A percentile compares a stretch with the other conserved stretches of the same genome.
Conservation (phyloP, 1,140 invertebrate species). For the Micrasema minimum region DNA sequence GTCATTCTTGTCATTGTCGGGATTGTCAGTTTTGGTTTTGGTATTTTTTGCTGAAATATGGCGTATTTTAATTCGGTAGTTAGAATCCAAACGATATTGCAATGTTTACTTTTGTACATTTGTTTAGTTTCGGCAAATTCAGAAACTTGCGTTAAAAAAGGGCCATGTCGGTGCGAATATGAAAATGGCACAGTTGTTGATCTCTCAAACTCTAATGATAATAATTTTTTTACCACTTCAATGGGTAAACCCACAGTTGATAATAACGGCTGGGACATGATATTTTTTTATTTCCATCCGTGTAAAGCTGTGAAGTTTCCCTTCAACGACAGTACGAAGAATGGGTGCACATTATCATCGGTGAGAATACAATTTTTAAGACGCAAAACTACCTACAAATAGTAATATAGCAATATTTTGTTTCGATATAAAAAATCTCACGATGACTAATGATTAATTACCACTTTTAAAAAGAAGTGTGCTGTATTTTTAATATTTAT, state of each 20-base stretch:
- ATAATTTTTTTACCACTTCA: constrained; percentile 15
- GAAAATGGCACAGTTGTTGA: constrained; percentile 64
- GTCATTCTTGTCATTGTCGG: constrained; percentile 17
- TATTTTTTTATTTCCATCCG: constrained; percentile 60
- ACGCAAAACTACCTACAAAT: neutral
- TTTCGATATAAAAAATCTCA: too few species aligned
- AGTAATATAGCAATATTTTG: too few species aligned
- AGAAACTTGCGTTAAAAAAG: constrained; percentile 57
- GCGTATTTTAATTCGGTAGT: constrained; percentile 25
- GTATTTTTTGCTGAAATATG: constrained; percentile 27
- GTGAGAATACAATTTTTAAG: constrained; percentile 11
- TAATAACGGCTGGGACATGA: constrained; percentile 5
- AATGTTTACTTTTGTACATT: constrained; percentile 30
- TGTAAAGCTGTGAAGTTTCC: constrained; percentile 54
- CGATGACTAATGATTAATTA: too few species aligned
- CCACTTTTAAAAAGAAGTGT: too few species aligned
- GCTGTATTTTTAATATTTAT: too few species aligned
- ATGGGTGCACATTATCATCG: constrained; percentile 12
- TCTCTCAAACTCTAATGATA: constrained; percentile 47
- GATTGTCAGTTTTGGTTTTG: neutral
- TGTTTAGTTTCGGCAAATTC: constrained; percentile 2
- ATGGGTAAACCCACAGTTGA: neutral
- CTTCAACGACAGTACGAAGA: constrained; percentile 1
- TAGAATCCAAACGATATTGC: constrained; percentile 28
- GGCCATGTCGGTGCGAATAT: constrained; percentile 61